phyloP scores from a whole-genome alignment of 2,888 invertebrate species.

The Tribolium freemani region DNA sequence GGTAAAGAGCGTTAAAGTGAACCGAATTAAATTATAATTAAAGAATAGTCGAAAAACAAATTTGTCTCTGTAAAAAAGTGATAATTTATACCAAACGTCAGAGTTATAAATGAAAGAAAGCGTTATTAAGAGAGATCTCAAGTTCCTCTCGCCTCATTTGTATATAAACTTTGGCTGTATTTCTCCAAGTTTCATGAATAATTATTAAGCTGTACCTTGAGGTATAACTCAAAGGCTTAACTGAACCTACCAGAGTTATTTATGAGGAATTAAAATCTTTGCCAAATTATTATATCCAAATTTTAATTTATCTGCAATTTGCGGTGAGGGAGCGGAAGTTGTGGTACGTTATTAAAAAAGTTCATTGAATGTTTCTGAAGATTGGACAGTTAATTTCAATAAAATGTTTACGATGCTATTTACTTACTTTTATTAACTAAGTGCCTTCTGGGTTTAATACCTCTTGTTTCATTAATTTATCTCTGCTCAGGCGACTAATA shows the following conservation, averaged over 20 bases:
- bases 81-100: background rate
- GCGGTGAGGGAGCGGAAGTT: slow-evolving; percentile 7
- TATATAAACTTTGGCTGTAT: slow-evolving; percentile 8
- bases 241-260: background rate
- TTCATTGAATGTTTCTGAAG: too few species aligned
- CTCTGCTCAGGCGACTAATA: background rate
- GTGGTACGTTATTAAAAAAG: background rate
- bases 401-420: background rate
- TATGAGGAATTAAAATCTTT: background rate
- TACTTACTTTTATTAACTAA: background rate
- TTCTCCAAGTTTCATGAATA: slow-evolving; percentile 13
- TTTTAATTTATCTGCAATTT: background rate
- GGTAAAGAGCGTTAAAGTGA: background rate
- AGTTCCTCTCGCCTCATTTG: slow-evolving; percentile 4
- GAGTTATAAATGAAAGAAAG: background rate
- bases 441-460: background rate
- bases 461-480: background rate
- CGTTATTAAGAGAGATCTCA: slow-evolving; percentile 10
- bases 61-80: background rate
- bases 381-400: background rate
- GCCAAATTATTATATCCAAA: background rate
- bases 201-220: slow-evolving; percentile 11
- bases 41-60: background rate
- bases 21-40: background rate
- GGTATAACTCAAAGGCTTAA: slow-evolving; percentile 2